These are phyloP conservation scores for Brachyrhaphis roseni DNA, from an alignment of 2,797 vertebrate species.

Conservation along the genomic window DNA sequence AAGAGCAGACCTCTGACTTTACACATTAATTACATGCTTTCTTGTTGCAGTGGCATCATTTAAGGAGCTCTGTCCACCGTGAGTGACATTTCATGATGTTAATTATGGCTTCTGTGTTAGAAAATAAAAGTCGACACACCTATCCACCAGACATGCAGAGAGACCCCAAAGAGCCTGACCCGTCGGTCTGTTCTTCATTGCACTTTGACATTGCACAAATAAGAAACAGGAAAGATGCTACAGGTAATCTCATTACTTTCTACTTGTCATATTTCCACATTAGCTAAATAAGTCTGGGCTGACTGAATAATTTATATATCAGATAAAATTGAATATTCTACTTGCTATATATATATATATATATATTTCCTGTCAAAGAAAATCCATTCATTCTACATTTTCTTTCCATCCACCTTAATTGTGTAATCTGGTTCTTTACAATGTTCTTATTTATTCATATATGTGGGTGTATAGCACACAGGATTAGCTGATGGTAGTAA, in stretches of 20 bases:
- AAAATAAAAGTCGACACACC: slow-evolving; percentile 63
- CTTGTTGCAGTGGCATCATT: slow-evolving; percentile 32
- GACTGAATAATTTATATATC: background rate
- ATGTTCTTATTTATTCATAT: background rate
- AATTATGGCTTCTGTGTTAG: slow-evolving; percentile 44
- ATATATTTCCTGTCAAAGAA: background rate
- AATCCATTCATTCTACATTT: background rate
- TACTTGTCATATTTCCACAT: slow-evolving; percentile 11
- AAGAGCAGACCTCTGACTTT: slow-evolving; percentile 28
- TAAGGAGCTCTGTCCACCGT: slow-evolving; percentile 49
- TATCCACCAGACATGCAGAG: slow-evolving; percentile 63
- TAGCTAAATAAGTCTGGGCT: background rate
- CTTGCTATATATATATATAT: background rate
- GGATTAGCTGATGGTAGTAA: background rate
- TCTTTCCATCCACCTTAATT: background rate
- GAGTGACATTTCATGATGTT: slow-evolving; percentile 62
- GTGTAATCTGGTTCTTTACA: background rate
- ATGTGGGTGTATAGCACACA: background rate
- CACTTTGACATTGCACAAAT: slow-evolving; percentile 75
- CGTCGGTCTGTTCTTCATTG: slow-evolving; percentile 59
- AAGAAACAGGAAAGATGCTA: slow-evolving; percentile 52
- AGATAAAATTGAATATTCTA: background rate
- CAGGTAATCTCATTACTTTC: slow-evolving; percentile 45
- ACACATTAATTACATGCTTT: slow-evolving; percentile 27
- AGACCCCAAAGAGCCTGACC: slow-evolving; percentile 66